Evolutionary conservation across 2,888 invertebrate genomes (phyloP).

Genomic region (Tineola bisselliella): DNA sequence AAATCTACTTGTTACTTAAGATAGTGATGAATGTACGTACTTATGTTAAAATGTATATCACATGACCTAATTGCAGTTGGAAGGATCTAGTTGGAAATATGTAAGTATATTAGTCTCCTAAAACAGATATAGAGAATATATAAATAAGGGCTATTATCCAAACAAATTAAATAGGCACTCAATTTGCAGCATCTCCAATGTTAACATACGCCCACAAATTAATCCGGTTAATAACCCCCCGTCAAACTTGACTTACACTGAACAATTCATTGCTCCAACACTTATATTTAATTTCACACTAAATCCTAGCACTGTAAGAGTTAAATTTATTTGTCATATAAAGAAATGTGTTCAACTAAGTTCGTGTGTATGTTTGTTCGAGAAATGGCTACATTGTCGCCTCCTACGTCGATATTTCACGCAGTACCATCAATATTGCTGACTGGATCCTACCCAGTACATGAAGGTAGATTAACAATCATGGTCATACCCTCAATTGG

Average conservation of each 20-base stretch:
- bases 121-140: too few relatives aligned
- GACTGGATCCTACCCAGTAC: conserved; percentile 33
- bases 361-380: not conserved
- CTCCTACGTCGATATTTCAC: conserved; percentile 18
- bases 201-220: conserved; percentile 48
- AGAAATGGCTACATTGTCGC: conserved; percentile 13
- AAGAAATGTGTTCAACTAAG: not conserved
- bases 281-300: not conserved
- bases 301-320: not conserved
- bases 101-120: too few relatives aligned
- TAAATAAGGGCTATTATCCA: not conserved
- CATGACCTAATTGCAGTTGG: too few relatives aligned
- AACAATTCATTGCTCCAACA: not conserved
- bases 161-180: conserved; percentile 25
- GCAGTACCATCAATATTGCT: conserved; percentile 37
- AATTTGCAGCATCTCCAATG: conserved; percentile 24
- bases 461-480: conserved; percentile 30
- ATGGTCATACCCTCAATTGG: not conserved
- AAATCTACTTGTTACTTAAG: conserved; percentile 1
- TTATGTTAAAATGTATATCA: too few relatives aligned
- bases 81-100: too few relatives aligned
- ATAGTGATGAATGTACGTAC: not conserved
- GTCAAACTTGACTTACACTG: not conserved
- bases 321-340: not conserved
- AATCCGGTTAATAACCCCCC: conserved; percentile 39